Evolutionary conservation across 2,113 vertebrate genomes (phyloP).

Genomic region (Hipposideros armiger): DNA sequence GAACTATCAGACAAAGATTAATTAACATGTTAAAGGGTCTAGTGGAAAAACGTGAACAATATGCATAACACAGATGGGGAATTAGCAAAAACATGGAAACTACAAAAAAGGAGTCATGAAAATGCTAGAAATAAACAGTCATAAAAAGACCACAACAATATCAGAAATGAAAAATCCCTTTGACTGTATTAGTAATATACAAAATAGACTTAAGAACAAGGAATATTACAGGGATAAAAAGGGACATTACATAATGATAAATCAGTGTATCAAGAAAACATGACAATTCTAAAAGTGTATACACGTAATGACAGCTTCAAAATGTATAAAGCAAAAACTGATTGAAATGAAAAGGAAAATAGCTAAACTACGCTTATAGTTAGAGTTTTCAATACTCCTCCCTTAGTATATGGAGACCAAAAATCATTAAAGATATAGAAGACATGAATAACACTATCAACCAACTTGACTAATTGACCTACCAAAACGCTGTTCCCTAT

Average conservation of each 20-base stretch:
- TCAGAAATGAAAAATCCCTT: neutral
- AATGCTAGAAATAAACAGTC: neutral
- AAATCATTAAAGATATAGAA: neutral
- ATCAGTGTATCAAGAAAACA: neutral
- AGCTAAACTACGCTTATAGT: neutral
- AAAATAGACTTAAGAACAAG: constrained; percentile 11
- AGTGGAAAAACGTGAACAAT: neutral
- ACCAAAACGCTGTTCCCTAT: neutral
- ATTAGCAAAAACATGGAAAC: neutral
- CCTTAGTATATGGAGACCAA: neutral
- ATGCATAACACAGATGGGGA: neutral
- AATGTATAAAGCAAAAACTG: neutral
- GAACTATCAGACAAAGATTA: neutral
- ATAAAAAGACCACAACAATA: neutral
- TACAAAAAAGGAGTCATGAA: neutral
- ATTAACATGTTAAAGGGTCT: neutral
- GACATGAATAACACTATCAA: neutral
- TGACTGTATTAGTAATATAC: neutral
- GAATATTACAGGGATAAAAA: neutral
- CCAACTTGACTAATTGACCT: neutral
- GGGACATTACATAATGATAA: neutral
- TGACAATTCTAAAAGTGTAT: neutral
- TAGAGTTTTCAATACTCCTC: neutral
- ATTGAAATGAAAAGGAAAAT: neutral
- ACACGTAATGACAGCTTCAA: neutral